Evolutionary conservation across 1,140 invertebrate species (phyloP), one percentile per base, ranked within the genome.

Genomic region (Dendrolimus kikuchii): DNA sequence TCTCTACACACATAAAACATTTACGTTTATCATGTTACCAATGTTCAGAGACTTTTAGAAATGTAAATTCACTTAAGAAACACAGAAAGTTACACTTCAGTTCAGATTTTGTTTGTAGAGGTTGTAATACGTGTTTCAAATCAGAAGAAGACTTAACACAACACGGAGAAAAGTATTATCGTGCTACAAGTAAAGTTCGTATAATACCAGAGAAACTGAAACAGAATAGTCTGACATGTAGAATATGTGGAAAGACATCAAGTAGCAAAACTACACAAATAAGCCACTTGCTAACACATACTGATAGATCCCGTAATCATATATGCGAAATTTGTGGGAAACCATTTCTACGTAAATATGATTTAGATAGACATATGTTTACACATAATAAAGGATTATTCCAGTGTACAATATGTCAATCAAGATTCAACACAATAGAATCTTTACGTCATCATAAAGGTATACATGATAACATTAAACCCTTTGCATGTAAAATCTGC

Each of bases 401-500:
- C 46, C 6, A 8, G 2, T 55, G 53, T 37, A 46, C 45, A 45
- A 40, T 55, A 42, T 55, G 53, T 40, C 43, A 50, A 39, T 9
- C 9, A 8, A 23, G 47, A 37, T 58, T 49, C 23, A 49, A 40
- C 36, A 53, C 2, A 8, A 3, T 5, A 8, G 39, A 38, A 4
- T 5, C 8, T 3, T 40, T 58, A 38, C 10, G 38, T 4, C 38
- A 6, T 4, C 91, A 92, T 60, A 82, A 89, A 36, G 87, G 87
- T 23, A 89, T 92, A 45, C 92, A 92, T 69, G 89, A 90, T 5
- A 90, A 92, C 4, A 89, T 92, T 5, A 94, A 94, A 71, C 92
- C 92, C 0, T 93, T 93, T 74, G 88, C 91, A 49, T 95, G 94
- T 77, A 89, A 91, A 36, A 89, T 91, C 41, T 95, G 94, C 66